phyloP scores from a whole-genome alignment of 1,140 invertebrate genomes.

The Pogonognathellus flavescens region DNA sequence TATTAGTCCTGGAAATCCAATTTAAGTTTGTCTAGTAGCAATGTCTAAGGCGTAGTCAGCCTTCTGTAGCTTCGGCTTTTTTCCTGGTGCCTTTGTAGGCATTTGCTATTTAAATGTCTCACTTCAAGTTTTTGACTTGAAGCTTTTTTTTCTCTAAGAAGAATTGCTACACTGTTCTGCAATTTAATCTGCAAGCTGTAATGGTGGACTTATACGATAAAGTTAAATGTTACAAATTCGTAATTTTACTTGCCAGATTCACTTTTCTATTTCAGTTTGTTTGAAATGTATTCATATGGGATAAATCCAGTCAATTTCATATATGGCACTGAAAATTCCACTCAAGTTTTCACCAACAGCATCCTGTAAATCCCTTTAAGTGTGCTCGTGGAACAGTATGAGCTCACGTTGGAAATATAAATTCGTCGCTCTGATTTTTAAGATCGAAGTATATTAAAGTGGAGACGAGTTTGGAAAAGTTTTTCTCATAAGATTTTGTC shows the following conservation, averaged over 20 bases:
- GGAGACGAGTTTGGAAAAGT: not conserved
- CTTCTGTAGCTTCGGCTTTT: not conserved
- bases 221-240: not conserved
- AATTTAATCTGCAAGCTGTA: slow-evolving; percentile 7
- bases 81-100: not conserved
- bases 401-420: too few species aligned
- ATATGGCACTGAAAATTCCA: not conserved
- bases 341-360: slow-evolving; percentile 4
- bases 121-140: too few species aligned
- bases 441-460: too few species aligned
- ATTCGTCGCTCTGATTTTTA: too few species aligned
- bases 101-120: not conserved
- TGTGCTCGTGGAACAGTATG: too few species aligned
- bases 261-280: not conserved
- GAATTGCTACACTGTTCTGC: not conserved
- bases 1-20: not conserved
- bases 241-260: not conserved
- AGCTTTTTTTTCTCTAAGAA: not conserved
- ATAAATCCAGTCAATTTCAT: not conserved
- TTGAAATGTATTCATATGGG: not conserved
- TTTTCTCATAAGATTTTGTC: not conserved
- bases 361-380: not conserved
- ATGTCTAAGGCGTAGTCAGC: not conserved
- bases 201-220: not conserved
- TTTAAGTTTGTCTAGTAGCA: not conserved